These are phyloP conservation scores for Enteromius afrohamiltoni DNA, from an alignment of 2,797 vertebrate species.

Conservation along the genomic window DNA sequence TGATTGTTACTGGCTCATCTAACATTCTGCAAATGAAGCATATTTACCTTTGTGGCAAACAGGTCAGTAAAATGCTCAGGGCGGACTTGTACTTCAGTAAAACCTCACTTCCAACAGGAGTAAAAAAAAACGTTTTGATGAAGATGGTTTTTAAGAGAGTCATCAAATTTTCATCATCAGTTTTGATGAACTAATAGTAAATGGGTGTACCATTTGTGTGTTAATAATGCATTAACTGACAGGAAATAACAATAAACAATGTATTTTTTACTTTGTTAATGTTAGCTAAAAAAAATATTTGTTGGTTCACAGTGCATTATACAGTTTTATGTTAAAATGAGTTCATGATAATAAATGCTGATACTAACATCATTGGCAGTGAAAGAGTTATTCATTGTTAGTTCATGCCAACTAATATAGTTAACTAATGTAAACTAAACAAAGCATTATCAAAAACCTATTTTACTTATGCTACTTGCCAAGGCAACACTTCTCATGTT, in stretches of 20 bases:
- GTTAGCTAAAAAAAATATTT: not conserved
- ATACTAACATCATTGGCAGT: no score
- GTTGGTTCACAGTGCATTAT: not conserved
- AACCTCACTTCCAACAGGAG: not conserved
- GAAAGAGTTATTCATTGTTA: not conserved
- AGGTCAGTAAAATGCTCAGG: not conserved
- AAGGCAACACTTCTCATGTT: not conserved
- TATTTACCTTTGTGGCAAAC: not conserved
- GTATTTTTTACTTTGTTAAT: not conserved
- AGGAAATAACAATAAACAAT: not conserved
- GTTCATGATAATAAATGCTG: not conserved
- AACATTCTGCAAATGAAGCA: not conserved
- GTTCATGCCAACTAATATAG: not conserved
- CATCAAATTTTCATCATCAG: not conserved
- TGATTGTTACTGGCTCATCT: conserved; percentile 4
- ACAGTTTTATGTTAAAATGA: no score
- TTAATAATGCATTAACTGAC: not conserved
- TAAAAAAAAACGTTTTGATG: not conserved
- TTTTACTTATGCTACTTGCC: not conserved
- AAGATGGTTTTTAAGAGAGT: not conserved
- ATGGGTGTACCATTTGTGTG: not conserved
- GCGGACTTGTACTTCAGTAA: not conserved
- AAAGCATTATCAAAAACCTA: not conserved
- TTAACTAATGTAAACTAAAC: not conserved
- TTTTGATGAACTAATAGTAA: not conserved